Base-by-base conservation (phyloP, 2,113 vertebrate genomes). In the Dermatemys mawii region DNA sequence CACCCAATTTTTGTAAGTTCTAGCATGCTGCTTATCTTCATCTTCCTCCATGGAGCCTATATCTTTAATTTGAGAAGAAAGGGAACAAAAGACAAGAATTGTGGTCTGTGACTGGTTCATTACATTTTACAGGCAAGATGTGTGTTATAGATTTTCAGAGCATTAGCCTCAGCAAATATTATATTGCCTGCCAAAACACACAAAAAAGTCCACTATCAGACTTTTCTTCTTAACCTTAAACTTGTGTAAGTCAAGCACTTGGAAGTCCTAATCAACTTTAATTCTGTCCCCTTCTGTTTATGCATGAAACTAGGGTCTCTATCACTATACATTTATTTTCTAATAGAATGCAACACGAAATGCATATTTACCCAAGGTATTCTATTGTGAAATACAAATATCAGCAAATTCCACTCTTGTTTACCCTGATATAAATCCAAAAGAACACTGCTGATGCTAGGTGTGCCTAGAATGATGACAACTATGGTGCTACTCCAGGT, bases 11-110 rank as follows among this genome's bases (percentile, higher is more conserved):
- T 96, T 86, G 84, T 95, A 97, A 95, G 93, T 91, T 96, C 87
- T 89, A 93, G 80, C 81, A 93, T 90, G 84, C 51, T 94, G 88
- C 89, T 87, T 96, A 96, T 96, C 94, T 96, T 96, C 91, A 87
- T 94, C 83, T 94, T 17, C 29, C 86, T 93, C 80, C 41, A 70
- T 93, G 57, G 84, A 90, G 84, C 95, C 89, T 70, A 91, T 96
- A 60, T 96, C 84, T 60, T 60, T 93, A 4, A 3, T 70, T 90
- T 92, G 90, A 94, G 95, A 97, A 96, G 80, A 83, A 83, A 50
- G 4, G 88, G 78, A 93, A 93, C 9, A 51, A 95, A 96, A 90
- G n/a, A 81, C 84, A 94, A 93, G 27, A 95, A 24, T 75, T 92
- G 50, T 93, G 92, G 92, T 94, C 84, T 84, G 83, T 57, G 88